Base-by-base conservation (phyloP, 2,113 vertebrate species). In the Colistium nudipinnis region DNA sequence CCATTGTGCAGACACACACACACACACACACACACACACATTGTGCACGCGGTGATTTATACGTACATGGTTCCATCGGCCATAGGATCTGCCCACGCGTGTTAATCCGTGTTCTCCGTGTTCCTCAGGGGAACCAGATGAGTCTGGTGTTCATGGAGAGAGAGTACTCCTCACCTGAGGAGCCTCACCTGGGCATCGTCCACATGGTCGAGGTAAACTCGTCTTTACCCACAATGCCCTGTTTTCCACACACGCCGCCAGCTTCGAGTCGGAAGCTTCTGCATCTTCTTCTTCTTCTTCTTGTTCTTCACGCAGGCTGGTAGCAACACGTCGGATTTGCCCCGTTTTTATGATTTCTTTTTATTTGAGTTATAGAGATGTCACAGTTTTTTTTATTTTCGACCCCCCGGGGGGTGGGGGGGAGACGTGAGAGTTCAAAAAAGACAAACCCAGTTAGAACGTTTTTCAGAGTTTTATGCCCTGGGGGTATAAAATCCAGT, bases 391-490 rank as follows among this genome's bases (percentile, higher is more conserved):
- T 33, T 33, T 33, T 33, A 33, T n/a, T n/a, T n/a, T n/a, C n/a
- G n/a, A n/a, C n/a, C n/a, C n/a, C n/a, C n/a, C n/a, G n/a, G n/a
- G n/a, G n/a, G n/a, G 98, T 1, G 97, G 98, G 89, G 98, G 98
- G 80, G 92, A 99, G 41, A 97, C 98, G 98, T 98, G 99, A 96
- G 97, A n/a, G n/a, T n/a, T n/a, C n/a, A n/a, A n/a, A n/a, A n/a
- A n/a, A n/a, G n/a, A n/a, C n/a, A n/a, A n/a, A n/a, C n/a, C n/a
- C n/a, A n/a, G n/a, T n/a, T n/a, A n/a, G n/a, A n/a, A n/a, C n/a
- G n/a, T n/a, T n/a, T n/a, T n/a, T n/a, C n/a, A n/a, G n/a, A n/a
- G n/a, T n/a, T n/a, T n/a, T n/a, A n/a, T n/a, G n/a, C n/a, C n/a
- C n/a, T n/a, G n/a, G n/a, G n/a, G n/a, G n/a, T n/a, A n/a, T n/a